These are phyloP conservation scores for Channa striata DNA, from an alignment of 2,797 vertebrate species.

Conservation along the genomic window DNA sequence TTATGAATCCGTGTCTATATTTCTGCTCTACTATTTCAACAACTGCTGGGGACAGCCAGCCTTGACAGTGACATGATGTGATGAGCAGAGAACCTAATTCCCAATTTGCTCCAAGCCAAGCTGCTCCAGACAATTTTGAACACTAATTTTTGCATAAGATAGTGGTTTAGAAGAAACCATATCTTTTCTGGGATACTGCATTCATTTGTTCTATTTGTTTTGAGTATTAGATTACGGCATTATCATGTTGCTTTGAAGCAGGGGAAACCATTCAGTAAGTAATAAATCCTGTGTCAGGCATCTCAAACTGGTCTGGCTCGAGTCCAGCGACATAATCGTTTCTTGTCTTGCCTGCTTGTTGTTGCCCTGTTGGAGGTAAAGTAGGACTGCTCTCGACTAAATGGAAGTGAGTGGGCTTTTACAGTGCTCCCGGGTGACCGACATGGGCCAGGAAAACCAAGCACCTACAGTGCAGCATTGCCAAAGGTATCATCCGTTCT, in stretches of 20 bases:
- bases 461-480: slow-evolving; percentile 52
- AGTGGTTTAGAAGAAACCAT: neutral
- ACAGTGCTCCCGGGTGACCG: slow-evolving; percentile 68
- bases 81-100: slow-evolving; percentile 24
- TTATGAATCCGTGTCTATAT: too few relatives aligned
- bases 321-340: slow-evolving; percentile 33
- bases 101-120: neutral
- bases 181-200: neutral
- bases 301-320: slow-evolving; percentile 10
- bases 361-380: slow-evolving; percentile 46
- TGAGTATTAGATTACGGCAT: neutral
- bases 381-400: slow-evolving; percentile 57
- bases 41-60: slow-evolving; percentile 52
- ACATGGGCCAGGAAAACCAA: slow-evolving; percentile 48
- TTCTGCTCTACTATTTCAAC: slow-evolving; percentile 54
- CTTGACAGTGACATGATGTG: slow-evolving; percentile 47
- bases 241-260: slow-evolving; percentile 22
- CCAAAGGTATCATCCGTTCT: slow-evolving; percentile 69
- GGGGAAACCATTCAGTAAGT: slow-evolving; percentile 32
- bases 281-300: slow-evolving; percentile 27
- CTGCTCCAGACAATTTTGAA: slow-evolving; percentile 3
- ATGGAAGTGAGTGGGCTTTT: slow-evolving; percentile 71
- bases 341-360: slow-evolving; percentile 41
- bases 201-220: neutral
- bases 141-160: neutral